Conservation (phyloP, 2,888 invertebrate species). For the Helleia helle region DNA sequence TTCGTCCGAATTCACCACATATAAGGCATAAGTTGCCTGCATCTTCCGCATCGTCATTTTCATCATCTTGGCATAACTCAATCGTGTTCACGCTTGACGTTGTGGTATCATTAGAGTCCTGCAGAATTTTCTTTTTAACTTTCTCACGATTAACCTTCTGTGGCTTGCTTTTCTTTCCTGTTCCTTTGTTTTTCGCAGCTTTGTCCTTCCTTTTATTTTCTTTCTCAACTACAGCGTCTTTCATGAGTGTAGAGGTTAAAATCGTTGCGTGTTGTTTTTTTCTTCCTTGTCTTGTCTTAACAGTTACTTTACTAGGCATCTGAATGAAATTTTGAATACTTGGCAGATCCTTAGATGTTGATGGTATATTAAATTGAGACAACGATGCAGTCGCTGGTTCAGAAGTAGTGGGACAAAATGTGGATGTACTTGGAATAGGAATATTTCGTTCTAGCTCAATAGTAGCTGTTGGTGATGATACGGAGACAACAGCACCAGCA, state of each 20-base stretch:
- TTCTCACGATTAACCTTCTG: slow-evolving; percentile 15
- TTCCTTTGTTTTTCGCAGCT: slow-evolving; percentile 16
- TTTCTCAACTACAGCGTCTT: slow-evolving; percentile 21
- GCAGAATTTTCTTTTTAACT: slow-evolving; percentile 21
- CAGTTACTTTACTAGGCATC: slow-evolving; percentile 16
- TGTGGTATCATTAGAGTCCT: slow-evolving; percentile 18
- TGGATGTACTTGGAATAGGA: slow-evolving; percentile 17
- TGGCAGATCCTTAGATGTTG: slow-evolving; percentile 9
- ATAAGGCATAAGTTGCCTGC: slow-evolving; percentile 13
- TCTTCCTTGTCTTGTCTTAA: slow-evolving; percentile 18
- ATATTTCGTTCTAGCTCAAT: slow-evolving; percentile 15
- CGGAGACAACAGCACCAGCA: slow-evolving; percentile 11
- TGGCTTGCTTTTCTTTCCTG: slow-evolving; percentile 20
- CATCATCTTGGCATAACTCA: slow-evolving; percentile 14
- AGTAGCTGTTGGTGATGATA: slow-evolving; percentile 11
- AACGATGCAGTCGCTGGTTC: slow-evolving; percentile 9
- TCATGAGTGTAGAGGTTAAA: slow-evolving; percentile 20
- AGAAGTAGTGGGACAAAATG: slow-evolving; percentile 10
- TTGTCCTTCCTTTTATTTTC: slow-evolving; percentile 20
- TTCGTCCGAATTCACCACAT: slow-evolving; percentile 16
- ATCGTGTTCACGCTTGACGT: slow-evolving; percentile 14
- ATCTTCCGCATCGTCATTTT: slow-evolving; percentile 13
- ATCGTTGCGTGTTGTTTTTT: slow-evolving; percentile 23
- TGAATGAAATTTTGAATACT: slow-evolving; percentile 20
- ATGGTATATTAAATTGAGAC: slow-evolving; percentile 3